Conservation (phyloP, 2,113 vertebrate species). For the Donacobius atricapilla region DNA sequence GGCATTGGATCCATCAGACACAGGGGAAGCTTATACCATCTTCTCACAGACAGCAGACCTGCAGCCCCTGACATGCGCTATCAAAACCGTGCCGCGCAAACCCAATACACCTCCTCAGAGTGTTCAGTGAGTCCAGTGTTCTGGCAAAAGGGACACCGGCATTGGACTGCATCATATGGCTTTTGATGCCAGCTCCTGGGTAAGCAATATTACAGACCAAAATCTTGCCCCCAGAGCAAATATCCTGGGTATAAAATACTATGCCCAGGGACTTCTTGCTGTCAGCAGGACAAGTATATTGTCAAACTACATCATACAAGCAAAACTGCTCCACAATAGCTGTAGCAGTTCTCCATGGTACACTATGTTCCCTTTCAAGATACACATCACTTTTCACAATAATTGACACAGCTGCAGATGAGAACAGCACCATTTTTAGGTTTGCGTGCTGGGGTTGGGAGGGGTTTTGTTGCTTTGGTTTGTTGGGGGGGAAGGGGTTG, state of each 20-base stretch:
- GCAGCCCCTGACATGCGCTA: background rate
- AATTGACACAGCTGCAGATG: background rate
- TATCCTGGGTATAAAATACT: background rate
- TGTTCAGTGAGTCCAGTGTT: background rate
- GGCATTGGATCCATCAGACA: background rate
- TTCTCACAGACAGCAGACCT: background rate
- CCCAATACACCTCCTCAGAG: background rate
- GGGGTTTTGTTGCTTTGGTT: background rate
- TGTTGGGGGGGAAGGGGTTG: background rate
- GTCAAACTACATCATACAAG: background rate
- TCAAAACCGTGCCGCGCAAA: background rate
- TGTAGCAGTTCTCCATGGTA: background rate
- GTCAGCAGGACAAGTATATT: background rate
- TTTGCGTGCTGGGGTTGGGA: background rate
- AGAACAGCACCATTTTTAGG: background rate
- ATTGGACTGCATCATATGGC: background rate
- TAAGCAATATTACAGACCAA: background rate
- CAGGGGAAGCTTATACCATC: rapidly evolving
- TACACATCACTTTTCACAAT: background rate
- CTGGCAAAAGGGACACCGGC: background rate
- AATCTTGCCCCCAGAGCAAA: background rate
- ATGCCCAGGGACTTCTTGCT: background rate
- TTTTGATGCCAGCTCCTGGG: background rate
- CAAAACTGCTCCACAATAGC: background rate
- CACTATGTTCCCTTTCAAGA: background rate